Percentiles rank a stretch among this genome's conserved stretches.
Conservation (phyloP, 2,797 vertebrate species). For the Australoheros facetus region DNA sequence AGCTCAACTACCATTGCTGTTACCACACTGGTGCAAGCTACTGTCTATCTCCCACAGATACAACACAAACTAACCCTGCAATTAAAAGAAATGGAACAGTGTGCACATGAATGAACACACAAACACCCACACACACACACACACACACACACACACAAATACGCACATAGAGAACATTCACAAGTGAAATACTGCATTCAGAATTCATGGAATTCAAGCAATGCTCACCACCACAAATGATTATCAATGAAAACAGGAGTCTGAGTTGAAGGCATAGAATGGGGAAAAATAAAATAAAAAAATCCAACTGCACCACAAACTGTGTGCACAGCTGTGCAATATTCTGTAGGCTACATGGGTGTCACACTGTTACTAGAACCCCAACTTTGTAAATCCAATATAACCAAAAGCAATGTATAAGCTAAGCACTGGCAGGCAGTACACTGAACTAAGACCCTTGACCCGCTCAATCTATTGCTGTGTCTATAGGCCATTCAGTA, state of each 20-base stretch:
- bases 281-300: constrained; percentile 39
- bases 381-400: constrained; percentile 54
- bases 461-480: constrained; percentile 16
- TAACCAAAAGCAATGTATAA: not conserved
- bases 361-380: constrained; percentile 57
- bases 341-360: constrained; percentile 67
- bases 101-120: not conserved
- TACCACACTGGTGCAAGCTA: constrained; percentile 65
- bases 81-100: constrained; percentile 50
- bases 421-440: constrained; percentile 30
- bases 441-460: constrained; percentile 28
- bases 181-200: constrained; percentile 68
- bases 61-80: constrained; percentile 71
- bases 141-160: not conserved
- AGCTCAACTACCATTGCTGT: constrained; percentile 17
- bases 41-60: constrained; percentile 78
- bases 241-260: constrained; percentile 65
- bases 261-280: constrained; percentile 59
- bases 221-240: constrained; percentile 80
- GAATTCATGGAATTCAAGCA: constrained; percentile 83
- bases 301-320: constrained; percentile 47
- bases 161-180: constrained; percentile 17
- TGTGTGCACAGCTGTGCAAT: constrained; percentile 53
- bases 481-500: not conserved
- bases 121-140: not conserved